Base-by-base conservation (phyloP, 1,140 invertebrate genomes). In the Drosophila sucinea region DNA sequence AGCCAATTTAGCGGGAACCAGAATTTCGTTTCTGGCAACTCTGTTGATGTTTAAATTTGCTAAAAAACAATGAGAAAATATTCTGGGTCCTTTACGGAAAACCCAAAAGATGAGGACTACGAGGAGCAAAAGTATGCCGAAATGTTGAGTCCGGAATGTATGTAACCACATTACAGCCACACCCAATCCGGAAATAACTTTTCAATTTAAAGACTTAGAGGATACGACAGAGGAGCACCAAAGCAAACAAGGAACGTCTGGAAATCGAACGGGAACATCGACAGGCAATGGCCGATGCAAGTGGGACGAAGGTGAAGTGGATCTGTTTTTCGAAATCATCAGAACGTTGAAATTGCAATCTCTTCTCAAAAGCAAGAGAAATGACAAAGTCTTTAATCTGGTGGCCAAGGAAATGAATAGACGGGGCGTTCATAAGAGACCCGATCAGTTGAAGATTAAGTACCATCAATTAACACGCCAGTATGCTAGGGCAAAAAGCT, bases 301-400 rank as follows among this genome's bases (percentile, higher is more conserved):
- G n/a, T 77, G 82, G 82, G 62, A 40, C 0, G 68, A 70, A 0
- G 78, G 44, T 0, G 82, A 86, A 25, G 68, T 86, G 3, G 63
- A 79, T 0, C 33, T 55, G 1, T 81, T 86, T 11, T 54, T 86
- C 3, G 30, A 58, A 8, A 72, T 76, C 4, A 68, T 86, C 0
- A 69, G 7, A 4, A 51, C 35, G 3, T 40, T 66, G 0, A 86
- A 81, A 32, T 55, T 86, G 60, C 74, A 86, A 29, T 2, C 63
- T 6, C 44, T 58, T 4, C n/a, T 86, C 32, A 55, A 54, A 44
- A 62, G 61, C 6, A 62, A 64, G 1, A 60, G 66, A 2, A 86
- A 86, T 60, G 75, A 56, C 10, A 81, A 86, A 44, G 79, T 76
- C 3, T 86, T 81, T 7, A 79, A 75, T 33, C 32, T 79, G 0